Evolutionary conservation across 2,113 vertebrate species (phyloP).

Genomic region (Poeciliopsis retropinna): DNA sequence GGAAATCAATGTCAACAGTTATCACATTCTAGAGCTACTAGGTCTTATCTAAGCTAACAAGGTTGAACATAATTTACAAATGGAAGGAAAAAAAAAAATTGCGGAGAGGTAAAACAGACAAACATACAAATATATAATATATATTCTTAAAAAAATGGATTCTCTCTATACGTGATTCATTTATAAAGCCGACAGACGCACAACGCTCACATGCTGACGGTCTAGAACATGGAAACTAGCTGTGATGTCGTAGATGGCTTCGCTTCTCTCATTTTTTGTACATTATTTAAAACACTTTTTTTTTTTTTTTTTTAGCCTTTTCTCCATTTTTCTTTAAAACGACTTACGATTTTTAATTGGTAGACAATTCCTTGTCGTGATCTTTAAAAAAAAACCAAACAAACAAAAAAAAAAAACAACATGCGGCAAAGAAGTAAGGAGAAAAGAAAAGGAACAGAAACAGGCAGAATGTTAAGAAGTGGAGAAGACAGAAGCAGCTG

Average conservation of each 20-base stretch:
- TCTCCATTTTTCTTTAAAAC: constrained; percentile 67
- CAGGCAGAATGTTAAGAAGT: constrained; percentile 69
- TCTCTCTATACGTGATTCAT: constrained; percentile 83
- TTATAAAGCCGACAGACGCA: constrained; percentile 78
- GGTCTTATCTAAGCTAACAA: constrained; percentile 64
- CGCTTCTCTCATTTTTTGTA: constrained; percentile 53
- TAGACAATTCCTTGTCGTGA: constrained; percentile 73
- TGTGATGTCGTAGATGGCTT: constrained; percentile 63
- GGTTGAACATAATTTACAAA: constrained; percentile 81
- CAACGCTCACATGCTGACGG: constrained; percentile 74
- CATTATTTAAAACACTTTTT: constrained; percentile 16
- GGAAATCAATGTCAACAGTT: constrained; percentile 46
- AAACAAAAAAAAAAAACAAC: constrained; percentile 75
- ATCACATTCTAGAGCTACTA: constrained; percentile 75
- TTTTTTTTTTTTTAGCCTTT: constrained; percentile 19
- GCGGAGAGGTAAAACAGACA: constrained; percentile 80
- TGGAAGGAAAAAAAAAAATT: constrained; percentile 50
- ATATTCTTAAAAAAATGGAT: constrained; percentile 84
- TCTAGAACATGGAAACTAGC: constrained; percentile 72
- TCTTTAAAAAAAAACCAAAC: constrained; percentile 36
- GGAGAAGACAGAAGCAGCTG: constrained; percentile 80
- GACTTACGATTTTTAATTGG: constrained; percentile 67
- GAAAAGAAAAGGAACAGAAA: constrained; percentile 23
- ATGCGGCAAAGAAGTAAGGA: constrained; percentile 78
- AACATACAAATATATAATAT: constrained; percentile 87